Evolutionary conservation across 2,113 vertebrate genomes (phyloP).

Genomic region (Copsychus sechellarum): DNA sequence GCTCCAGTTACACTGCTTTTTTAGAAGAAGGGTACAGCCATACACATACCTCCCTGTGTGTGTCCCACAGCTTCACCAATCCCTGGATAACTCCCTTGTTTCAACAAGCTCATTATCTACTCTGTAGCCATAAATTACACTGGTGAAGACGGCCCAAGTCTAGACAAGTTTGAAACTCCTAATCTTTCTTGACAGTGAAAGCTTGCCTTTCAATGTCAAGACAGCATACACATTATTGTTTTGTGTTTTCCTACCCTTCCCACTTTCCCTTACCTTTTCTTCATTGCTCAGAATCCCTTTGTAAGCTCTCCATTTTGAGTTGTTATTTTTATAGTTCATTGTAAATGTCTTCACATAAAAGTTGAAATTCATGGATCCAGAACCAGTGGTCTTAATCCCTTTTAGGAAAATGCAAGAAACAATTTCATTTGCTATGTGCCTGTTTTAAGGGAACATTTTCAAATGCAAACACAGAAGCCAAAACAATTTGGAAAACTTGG

Average conservation of each 20-base stretch:
- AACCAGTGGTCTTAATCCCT: conserved; percentile 83
- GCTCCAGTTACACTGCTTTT: neutral
- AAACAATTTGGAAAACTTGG: neutral
- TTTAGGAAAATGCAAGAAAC: conserved; percentile 14
- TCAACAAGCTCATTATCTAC: neutral
- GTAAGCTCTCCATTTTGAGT: conserved; percentile 81
- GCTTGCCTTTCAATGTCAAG: neutral
- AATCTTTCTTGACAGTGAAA: neutral
- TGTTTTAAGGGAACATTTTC: neutral
- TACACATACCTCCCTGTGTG: neutral
- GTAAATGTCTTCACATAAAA: conserved; percentile 82
- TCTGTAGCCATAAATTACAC: neutral
- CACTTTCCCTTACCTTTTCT: conserved; percentile 74
- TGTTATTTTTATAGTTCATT: conserved; percentile 79
- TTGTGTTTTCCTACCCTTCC: neutral
- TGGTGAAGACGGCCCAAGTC: neutral
- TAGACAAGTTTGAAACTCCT: conserved; percentile 25
- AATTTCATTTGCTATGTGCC: neutral
- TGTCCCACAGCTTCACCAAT: neutral
- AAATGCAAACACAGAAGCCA: neutral
- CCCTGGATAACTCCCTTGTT: neutral
- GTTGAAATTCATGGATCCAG: conserved; percentile 75
- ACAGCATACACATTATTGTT: rapidly evolving
- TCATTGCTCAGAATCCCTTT: conserved; percentile 73
- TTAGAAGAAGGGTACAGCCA: neutral